Base-by-base conservation (phyloP, 2,888 invertebrate genomes). In the Protonemura montana region DNA sequence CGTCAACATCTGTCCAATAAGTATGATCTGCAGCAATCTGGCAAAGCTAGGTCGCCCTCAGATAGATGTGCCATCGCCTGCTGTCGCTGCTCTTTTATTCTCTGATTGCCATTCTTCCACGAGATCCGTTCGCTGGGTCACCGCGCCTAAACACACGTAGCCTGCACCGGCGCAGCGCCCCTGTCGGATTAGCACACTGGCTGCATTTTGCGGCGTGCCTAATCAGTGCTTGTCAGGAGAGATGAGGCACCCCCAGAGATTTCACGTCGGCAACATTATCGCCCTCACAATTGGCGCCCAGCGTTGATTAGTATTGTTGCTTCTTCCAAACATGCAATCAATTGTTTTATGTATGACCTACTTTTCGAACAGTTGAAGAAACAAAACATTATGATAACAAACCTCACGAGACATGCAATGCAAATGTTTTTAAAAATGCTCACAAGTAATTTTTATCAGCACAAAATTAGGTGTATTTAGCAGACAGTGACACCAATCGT, bases 1-100 rank as follows among this genome's bases (percentile, higher is more conserved):
- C 82, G 86, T 83, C 86, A 59, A 86, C 86, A 86, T 86, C 86
- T 86, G 86, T 86, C 86, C 84, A 86, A 83, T 84, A 86, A 86
- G 35, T 82, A 30, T 3, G 42, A 28, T 42, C 41, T 83, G 30
- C 59, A 59, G 59, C 59, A 59, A 59, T 10, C 59, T 59, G 59
- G 59, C 41, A 41, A 59, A 59, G 59, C 59, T 35, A 10, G 10
- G n/a, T n/a, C n/a, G 35, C 35, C 35, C 35, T 35, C 59, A 21
- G 59, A 59, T 59, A 10, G 59, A 59, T 59, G 59, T 59, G 59
- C 59, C 59, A 59, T 2, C 13, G 59, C 59, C 59, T 10, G 59
- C 59, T 59, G 59, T 59, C 59, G 59, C 59, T 59, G 59, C 21
- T 59, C 59, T 59, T 59, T 59, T 59, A 59, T 59, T 10, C 59